These are phyloP conservation scores for Solea senegalensis DNA, from an alignment of 2,113 vertebrate genomes.

Conservation along the genomic window DNA sequence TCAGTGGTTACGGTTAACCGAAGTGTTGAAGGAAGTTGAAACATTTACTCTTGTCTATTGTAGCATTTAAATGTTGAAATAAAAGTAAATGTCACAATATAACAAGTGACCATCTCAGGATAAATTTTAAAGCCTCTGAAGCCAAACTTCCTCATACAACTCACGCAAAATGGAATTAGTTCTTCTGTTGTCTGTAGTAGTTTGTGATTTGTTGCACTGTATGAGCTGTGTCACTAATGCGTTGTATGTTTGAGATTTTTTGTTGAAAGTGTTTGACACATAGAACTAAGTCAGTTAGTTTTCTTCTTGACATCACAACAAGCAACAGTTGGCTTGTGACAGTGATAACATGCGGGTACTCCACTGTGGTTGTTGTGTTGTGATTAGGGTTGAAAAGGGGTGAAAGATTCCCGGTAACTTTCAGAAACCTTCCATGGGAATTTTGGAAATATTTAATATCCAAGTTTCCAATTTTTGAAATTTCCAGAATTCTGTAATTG, in stretches of 20 bases:
- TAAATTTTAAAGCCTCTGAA: not conserved
- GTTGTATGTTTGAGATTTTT: not conserved
- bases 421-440: too few species aligned
- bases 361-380: not conserved
- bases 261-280: not conserved
- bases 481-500: too few species aligned
- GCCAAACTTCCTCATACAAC: not conserved
- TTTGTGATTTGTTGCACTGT: constrained; percentile 9
- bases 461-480: too few species aligned
- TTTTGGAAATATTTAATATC: too few species aligned
- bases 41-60: not conserved
- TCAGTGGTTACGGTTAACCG: not conserved
- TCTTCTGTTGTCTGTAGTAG: constrained; percentile 1
- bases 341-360: not conserved
- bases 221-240: not conserved
- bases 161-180: constrained; percentile 16
- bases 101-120: not conserved
- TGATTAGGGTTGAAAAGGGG: too few species aligned
- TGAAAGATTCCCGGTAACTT: too few species aligned
- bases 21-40: not conserved
- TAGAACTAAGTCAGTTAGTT: not conserved
- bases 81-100: not conserved
- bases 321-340: not conserved
- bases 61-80: not conserved
- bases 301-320: not conserved